Base-by-base conservation (phyloP, 2,113 vertebrate species). In the Chaetodon auriga region DNA sequence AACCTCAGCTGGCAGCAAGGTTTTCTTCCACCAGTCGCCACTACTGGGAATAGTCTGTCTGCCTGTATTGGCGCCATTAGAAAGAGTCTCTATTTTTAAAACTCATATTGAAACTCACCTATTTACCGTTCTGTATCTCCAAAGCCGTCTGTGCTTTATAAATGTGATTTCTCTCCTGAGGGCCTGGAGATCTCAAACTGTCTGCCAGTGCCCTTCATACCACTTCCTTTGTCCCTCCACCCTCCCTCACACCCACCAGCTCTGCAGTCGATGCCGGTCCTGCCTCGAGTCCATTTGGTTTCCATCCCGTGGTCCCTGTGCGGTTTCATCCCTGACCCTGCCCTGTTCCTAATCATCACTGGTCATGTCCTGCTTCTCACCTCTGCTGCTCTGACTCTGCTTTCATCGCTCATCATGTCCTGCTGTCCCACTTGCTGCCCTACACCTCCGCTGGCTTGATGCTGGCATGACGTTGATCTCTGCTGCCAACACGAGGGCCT, bases 311-410 rank as follows among this genome's bases (percentile, higher is more conserved):
- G 8, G n/a, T 87, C 78, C 87, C 85, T 38, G 73, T 80, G 72
- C 30, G 43, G 41, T 57, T 75, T 89, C 69, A 57, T 80, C 57
- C 66, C 63, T 79, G 75, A 87, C 85, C 77, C 65, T 51, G 6
- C 46, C 63, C 83, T 89, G 83, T 63, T 85, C 7, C 0, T 36
- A 62, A 87, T 93, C 86, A 90, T 78, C 74, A 30, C 80, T 10
- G 61, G 81, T 80, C 84, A 78, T 85, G 84, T 85, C 82, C 80
- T 53, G 82, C 75, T 75, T 81, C 84, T 84, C 89, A 89, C 87
- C 91, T 91, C 81, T 80, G 84, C 71, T 72, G 75, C 84, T 76
- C 53, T 55, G 53, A 58, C 81, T 87, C 78, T 51, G 79, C 77
- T 85, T 85, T 83, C 87, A 80, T 82, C 35, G 21, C 74, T 84